Evolutionary conservation across 2,888 invertebrate genomes (phyloP).

Genomic region (Agrotis clavis): DNA sequence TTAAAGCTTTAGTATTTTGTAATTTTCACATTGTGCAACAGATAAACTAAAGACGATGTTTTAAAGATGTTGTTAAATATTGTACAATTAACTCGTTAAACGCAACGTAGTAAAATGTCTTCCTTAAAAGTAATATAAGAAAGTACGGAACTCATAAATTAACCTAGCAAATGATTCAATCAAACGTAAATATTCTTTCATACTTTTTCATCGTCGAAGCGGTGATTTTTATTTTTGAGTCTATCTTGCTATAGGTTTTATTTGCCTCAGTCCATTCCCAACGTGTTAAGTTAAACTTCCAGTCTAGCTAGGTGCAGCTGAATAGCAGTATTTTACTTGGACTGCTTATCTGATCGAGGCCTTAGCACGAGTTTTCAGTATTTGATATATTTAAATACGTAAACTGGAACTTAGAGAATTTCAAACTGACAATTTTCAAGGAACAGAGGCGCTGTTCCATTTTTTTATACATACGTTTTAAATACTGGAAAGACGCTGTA

Average conservation of each 20-base stretch:
- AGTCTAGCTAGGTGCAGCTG: not conserved
- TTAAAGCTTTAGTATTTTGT: not conserved
- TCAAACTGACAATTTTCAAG: no score
- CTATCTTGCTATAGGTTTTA: no score
- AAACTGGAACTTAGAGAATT: no score
- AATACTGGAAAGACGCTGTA: no score
- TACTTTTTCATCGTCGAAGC: no score
- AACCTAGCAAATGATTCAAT: not conserved
- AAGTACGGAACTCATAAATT: not conserved
- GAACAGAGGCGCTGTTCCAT: no score
- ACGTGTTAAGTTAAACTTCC: not conserved
- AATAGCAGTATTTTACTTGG: not conserved
- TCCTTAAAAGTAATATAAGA: not conserved
- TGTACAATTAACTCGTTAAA: not conserved
- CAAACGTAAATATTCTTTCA: not conserved
- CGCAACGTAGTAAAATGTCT: not conserved
- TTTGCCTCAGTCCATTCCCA: not conserved
- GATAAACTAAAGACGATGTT: not conserved
- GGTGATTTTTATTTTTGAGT: no score
- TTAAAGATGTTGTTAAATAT: not conserved
- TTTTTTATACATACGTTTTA: no score
- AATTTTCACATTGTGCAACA: constrained; percentile 5
- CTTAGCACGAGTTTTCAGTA: no score
- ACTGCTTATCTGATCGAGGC: not conserved
- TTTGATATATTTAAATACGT: no score